phyloP scores from a whole-genome alignment of 2,888 invertebrate species.

The Tribolium freemani region DNA sequence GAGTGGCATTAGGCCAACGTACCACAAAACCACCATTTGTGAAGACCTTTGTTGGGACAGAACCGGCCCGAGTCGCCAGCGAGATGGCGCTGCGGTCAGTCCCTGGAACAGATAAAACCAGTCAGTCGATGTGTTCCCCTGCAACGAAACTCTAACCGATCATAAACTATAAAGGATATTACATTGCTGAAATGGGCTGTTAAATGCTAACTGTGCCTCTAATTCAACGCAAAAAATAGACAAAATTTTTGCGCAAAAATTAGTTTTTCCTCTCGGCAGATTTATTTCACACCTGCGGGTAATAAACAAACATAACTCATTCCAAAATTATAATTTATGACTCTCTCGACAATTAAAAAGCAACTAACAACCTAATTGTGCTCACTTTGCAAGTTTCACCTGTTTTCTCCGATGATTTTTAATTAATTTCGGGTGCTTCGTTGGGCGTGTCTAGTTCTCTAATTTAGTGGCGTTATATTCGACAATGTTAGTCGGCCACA shows the following conservation, averaged over 20 bases:
- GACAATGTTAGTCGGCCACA: conserved; percentile 6
- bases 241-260: no score
- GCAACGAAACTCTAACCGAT: conserved; percentile 15
- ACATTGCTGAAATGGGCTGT: no score
- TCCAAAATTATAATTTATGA: conserved; percentile 17
- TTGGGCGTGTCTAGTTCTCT: conserved; percentile 1
- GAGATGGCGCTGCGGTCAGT: conserved; percentile 69
- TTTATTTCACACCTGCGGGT: conserved; percentile 20
- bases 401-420: conserved; percentile 6
- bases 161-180: neutral
- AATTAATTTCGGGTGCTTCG: conserved; percentile 8
- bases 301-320: conserved; percentile 22
- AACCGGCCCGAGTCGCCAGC: conserved; percentile 68
- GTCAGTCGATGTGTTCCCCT: conserved; percentile 52
- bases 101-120: conserved; percentile 68
- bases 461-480: conserved; percentile 22
- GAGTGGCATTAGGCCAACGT: conserved; percentile 63
- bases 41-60: conserved; percentile 62
- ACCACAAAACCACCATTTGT: conserved; percentile 69
- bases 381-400: conserved; percentile 10
- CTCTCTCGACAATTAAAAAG: conserved; percentile 21
- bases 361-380: conserved; percentile 25
- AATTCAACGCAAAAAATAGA: no score
- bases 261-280: conserved; percentile 3
- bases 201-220: no score